These are phyloP conservation scores for Neodiprion lecontei DNA, from an alignment of 1,140 invertebrate species.

Conservation along the genomic window DNA sequence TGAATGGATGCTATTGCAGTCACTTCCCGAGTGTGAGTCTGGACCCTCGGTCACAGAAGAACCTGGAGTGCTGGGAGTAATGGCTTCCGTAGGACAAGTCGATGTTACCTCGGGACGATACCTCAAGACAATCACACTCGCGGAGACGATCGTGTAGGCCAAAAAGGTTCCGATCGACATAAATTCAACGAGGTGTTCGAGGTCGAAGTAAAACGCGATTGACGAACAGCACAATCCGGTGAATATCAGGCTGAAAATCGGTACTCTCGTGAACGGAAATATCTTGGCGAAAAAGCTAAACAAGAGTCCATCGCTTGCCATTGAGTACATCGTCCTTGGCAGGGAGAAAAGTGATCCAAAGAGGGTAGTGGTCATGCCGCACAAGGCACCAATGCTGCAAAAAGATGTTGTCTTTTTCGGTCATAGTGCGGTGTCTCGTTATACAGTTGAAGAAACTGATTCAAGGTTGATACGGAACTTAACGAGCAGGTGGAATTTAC, in stretches of 20 bases:
- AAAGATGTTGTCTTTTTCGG: constrained; percentile 16
- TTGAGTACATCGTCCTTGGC: constrained; percentile 85
- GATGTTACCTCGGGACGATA: constrained; percentile 72
- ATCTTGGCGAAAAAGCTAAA: constrained; percentile 77
- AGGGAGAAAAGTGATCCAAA: constrained; percentile 85
- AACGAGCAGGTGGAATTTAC: constrained; percentile 25
- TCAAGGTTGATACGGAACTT: neutral
- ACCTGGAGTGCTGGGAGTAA: constrained; percentile 39
- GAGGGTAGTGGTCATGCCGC: constrained; percentile 88
- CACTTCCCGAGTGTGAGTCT: constrained; percentile 43
- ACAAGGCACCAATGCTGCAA: constrained; percentile 80
- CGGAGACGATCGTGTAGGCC: constrained; percentile 90
- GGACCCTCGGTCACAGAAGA: constrained; percentile 50
- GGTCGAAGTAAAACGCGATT: constrained; percentile 86
- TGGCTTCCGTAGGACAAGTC: constrained; percentile 52
- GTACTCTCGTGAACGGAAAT: constrained; percentile 78
- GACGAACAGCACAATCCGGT: constrained; percentile 80
- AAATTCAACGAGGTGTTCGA: constrained; percentile 91
- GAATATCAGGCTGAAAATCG: constrained; percentile 79
- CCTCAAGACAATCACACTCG: constrained; percentile 85
- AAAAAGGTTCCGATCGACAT: constrained; percentile 93
- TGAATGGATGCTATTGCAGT: constrained; percentile 47
- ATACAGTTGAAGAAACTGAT: neutral
- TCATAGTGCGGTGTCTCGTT: neutral
- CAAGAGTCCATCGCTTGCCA: constrained; percentile 87